Evolutionary conservation across 2,888 invertebrate species (phyloP), one percentile per base, ranked within the genome.

Genomic region (Epsilonema sp.): DNA sequence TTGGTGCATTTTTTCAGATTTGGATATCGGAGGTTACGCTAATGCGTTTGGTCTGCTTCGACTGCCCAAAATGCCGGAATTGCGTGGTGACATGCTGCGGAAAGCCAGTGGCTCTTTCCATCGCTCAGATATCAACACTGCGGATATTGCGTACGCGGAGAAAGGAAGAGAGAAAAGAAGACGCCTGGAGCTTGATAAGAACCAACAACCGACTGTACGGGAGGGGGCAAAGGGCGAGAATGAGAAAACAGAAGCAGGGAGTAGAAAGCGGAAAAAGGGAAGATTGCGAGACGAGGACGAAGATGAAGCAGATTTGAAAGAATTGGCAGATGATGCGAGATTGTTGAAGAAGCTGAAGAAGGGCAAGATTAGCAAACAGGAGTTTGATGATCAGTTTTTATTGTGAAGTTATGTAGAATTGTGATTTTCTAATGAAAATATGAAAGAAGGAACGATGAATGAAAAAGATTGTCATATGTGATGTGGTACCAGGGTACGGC

Each of bases 1-100:
- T n/a, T n/a, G n/a, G n/a, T n/a, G n/a, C n/a, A n/a, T 38, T 39
- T 31, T 45, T 37, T 46, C 56, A 75, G 85, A 92, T 63, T 69
- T 94, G 22, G 80, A 89, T 55, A 70, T 92, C 52, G 81, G 79
- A 3, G 74, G 76, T 54, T 68, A 92, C 54, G 94, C 85, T 0
- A 78, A 77, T 47, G 79, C 82, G 44, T 97, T 85, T 66, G 92
- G 89, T 0, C 74, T 97, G 1, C 66, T 97, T 1, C 80, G 80
- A 58, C 71, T 94, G 58, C 97, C 94, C 0, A 76, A 79, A 61
- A 94, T 97, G 89, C 89, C 92, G 0, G 97, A 99, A 69, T 67
- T 89, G 2, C 38, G 50, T 1, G 51, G 52, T 21, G 53, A 58
- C 42, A 8, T 20, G n/a, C 38, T 53, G 24, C n/a, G n/a, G n/a